Conservation (phyloP, 2,888 invertebrate genomes). For the Eupithecia tripunctaria region DNA sequence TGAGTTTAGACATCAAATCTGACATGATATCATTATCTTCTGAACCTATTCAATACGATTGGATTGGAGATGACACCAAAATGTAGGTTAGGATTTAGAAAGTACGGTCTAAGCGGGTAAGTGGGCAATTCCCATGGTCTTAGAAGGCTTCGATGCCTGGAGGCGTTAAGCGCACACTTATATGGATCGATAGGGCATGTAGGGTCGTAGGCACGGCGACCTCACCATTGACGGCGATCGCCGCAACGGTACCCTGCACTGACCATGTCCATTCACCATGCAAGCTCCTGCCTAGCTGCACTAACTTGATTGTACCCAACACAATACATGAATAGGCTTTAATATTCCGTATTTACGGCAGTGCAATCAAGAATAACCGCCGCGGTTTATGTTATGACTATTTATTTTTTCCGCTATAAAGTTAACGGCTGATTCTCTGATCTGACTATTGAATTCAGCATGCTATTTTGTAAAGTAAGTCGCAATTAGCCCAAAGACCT, state of each 20-base stretch:
- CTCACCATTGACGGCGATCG: conserved; percentile 65
- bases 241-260: conserved; percentile 72
- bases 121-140: conserved; percentile 44
- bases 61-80: conserved; percentile 44
- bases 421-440: conserved; percentile 31
- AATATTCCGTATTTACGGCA: conserved; percentile 36
- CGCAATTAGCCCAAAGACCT: conserved; percentile 37
- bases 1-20: conserved; percentile 46
- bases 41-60: conserved; percentile 35
- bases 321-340: conserved; percentile 17
- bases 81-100: conserved; percentile 49
- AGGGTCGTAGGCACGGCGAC: conserved; percentile 73
- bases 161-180: conserved; percentile 54
- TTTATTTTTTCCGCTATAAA: conserved; percentile 31
- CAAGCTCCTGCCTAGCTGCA: conserved; percentile 49
- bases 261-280: conserved; percentile 65
- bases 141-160: conserved; percentile 43
- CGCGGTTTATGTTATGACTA: conserved; percentile 28
- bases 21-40: conserved; percentile 49
- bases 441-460: no score
- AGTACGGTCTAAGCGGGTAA: conserved; percentile 39
- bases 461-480: conserved; percentile 38
- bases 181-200: conserved; percentile 77
- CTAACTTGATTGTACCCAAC: conserved; percentile 41
- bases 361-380: conserved; percentile 11